phyloP scores from a whole-genome alignment of 2,113 vertebrate genomes.

The Hemiscyllium ocellatum region DNA sequence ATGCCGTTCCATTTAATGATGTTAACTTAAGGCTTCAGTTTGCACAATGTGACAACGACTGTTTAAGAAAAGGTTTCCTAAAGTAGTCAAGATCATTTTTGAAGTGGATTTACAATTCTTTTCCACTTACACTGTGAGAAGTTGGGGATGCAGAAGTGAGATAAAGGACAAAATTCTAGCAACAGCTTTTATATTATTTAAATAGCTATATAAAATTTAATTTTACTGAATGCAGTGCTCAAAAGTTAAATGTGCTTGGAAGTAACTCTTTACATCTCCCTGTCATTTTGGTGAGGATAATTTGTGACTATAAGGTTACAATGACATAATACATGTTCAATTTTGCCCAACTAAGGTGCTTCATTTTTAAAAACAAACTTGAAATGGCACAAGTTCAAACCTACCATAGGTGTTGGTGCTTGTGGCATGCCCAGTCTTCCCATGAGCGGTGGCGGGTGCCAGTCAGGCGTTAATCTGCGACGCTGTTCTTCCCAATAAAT shows the following conservation, averaged over 20 bases:
- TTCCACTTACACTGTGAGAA: background rate
- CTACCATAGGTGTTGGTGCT: constrained; percentile 33
- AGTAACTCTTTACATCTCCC: background rate
- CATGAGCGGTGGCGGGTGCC: constrained; percentile 50
- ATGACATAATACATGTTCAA: background rate
- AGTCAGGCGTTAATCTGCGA: constrained; percentile 40
- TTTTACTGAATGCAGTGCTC: background rate
- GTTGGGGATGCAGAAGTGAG: too few relatives aligned
- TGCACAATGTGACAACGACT: background rate
- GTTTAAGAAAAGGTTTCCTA: background rate
- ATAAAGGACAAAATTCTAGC: background rate
- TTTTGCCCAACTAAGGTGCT: background rate
- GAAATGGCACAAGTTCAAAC: background rate
- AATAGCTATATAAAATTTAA: background rate
- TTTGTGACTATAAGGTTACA: background rate
- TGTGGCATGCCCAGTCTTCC: constrained; percentile 54
- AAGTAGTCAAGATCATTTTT: background rate
- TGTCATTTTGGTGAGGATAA: background rate
- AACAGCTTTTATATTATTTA: background rate
- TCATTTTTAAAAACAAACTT: background rate
- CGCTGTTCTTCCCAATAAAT: constrained; percentile 59
- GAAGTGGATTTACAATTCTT: background rate
- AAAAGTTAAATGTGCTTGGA: background rate
- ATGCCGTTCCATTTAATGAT: background rate
- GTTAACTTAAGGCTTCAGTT: background rate